These are phyloP conservation scores for Caretta caretta DNA, from an alignment of 2,113 vertebrate genomes.

Conservation along the genomic window DNA sequence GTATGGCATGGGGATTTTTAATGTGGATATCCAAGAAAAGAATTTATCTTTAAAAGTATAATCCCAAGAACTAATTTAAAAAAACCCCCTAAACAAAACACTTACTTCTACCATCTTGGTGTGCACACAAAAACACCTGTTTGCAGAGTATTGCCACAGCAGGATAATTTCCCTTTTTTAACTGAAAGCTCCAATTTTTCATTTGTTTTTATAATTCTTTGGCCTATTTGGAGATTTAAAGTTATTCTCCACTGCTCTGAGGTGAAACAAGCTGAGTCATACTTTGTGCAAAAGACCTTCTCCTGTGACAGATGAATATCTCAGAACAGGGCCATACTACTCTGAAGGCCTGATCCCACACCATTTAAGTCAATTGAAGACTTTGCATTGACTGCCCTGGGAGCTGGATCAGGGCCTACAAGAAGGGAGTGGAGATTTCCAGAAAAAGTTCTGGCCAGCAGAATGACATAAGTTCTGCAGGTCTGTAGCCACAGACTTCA, in stretches of 20 bases:
- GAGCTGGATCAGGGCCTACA: background rate
- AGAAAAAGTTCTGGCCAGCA: background rate
- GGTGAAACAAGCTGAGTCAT: background rate
- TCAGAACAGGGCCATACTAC: background rate
- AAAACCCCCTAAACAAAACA: background rate
- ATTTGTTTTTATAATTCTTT: background rate
- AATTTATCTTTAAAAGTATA: background rate
- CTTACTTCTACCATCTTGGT: background rate
- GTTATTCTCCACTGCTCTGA: background rate
- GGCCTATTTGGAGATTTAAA: background rate
- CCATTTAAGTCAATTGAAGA: background rate
- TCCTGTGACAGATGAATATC: background rate
- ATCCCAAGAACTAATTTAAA: background rate
- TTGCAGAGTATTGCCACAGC: background rate
- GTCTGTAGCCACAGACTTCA: background rate
- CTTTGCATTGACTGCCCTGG: background rate
- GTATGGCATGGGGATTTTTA: background rate
- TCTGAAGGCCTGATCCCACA: background rate
- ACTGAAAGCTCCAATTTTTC: background rate
- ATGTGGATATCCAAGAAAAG: background rate
- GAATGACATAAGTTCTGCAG: background rate
- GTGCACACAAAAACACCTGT: background rate
- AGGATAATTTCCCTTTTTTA: background rate
- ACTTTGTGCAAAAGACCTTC: background rate
- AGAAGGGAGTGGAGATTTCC: background rate